A percentile compares a stretch with the other conserved stretches of the same genome.
Evolutionary conservation across 2,888 invertebrate species (phyloP).

Genomic region (Frankliniella fusca): DNA sequence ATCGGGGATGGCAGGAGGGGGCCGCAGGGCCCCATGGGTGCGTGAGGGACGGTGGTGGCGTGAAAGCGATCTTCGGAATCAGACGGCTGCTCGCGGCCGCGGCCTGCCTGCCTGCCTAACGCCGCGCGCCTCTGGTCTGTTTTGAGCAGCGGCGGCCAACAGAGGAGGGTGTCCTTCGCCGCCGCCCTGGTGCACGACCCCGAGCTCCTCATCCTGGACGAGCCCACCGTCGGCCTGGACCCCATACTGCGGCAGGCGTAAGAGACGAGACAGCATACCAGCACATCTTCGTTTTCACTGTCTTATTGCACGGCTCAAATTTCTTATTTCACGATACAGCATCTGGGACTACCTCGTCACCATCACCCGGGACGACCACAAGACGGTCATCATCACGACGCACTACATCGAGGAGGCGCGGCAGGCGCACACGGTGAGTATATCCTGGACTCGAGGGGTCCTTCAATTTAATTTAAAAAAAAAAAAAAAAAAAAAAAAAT

Average conservation of each 20-base stretch:
- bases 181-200: slow-evolving; percentile 85
- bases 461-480: too few species aligned
- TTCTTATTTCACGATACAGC: slow-evolving; percentile 49
- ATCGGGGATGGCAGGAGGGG: too few species aligned
- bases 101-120: too few species aligned
- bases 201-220: slow-evolving; percentile 82
- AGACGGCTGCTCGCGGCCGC: too few species aligned
- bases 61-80: too few species aligned
- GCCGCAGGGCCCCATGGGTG: too few species aligned
- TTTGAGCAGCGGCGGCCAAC: slow-evolving; percentile 68
- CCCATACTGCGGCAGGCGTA: slow-evolving; percentile 79
- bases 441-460: too few species aligned
- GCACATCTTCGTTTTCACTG: background rate
- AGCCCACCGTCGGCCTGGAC: slow-evolving; percentile 92
- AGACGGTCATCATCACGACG: slow-evolving; percentile 86
- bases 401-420: slow-evolving; percentile 92
- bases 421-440: slow-evolving; percentile 69
- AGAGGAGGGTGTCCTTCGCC: slow-evolving; percentile 82
- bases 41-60: too few species aligned
- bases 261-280: slow-evolving; percentile 40
- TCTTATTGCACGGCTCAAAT: background rate
- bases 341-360: slow-evolving; percentile 83
- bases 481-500: too few species aligned
- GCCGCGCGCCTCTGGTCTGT: too few species aligned
- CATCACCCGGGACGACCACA: slow-evolving; percentile 62